Evolutionary conservation across 2,888 invertebrate genomes (phyloP).

Genomic region (Volucella inflata): DNA sequence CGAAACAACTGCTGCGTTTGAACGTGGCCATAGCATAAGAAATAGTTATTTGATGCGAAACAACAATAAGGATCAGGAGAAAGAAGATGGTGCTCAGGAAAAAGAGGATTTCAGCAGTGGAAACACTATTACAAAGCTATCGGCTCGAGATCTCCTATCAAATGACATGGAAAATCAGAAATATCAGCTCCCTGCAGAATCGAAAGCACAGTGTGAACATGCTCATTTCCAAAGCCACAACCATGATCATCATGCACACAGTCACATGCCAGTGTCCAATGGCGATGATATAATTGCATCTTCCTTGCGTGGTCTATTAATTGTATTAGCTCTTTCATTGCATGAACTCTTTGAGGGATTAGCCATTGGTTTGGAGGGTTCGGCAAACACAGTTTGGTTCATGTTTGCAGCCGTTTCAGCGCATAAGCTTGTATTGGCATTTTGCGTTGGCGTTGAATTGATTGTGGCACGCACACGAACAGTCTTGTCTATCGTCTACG

Average conservation of each 20-base stretch:
- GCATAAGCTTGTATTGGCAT: slow-evolving; percentile 94
- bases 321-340: slow-evolving; percentile 92
- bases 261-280: slow-evolving; percentile 78
- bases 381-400: slow-evolving; percentile 87
- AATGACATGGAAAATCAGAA: slow-evolving; percentile 78
- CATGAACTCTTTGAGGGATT: slow-evolving; percentile 95
- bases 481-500: slow-evolving; percentile 87
- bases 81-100: background rate
- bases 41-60: slow-evolving; percentile 79
- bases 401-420: slow-evolving; percentile 93
- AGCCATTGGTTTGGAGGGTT: slow-evolving; percentile 90
- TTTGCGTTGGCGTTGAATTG: slow-evolving; percentile 94
- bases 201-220: slow-evolving; percentile 46
- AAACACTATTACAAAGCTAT: slow-evolving; percentile 68
- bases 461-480: slow-evolving; percentile 88
- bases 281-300: slow-evolving; percentile 82
- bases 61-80: background rate
- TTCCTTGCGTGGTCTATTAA: slow-evolving; percentile 88
- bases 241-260: slow-evolving; percentile 76
- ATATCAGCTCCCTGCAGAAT: slow-evolving; percentile 42
- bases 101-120: slow-evolving; percentile 8
- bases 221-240: slow-evolving; percentile 62
- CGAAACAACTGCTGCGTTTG: slow-evolving; percentile 80
- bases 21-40: slow-evolving; percentile 81
- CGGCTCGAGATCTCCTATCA: slow-evolving; percentile 79